phyloP scores from a whole-genome alignment of 2,888 invertebrate genomes.

The Agonopterix subpropinquella region DNA sequence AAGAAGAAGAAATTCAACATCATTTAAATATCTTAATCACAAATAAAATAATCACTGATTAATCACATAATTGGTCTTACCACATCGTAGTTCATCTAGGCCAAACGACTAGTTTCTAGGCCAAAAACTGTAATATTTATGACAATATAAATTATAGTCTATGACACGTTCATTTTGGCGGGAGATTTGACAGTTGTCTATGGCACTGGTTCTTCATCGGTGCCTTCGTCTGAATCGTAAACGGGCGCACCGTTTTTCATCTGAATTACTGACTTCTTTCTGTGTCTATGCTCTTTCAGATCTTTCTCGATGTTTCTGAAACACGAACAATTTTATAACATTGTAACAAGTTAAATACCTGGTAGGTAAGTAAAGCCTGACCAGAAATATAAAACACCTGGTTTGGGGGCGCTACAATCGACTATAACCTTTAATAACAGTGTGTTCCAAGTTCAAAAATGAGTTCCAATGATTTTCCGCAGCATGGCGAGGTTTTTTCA shows the following conservation, averaged over 20 bases:
- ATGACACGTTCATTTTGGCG: slow-evolving; percentile 2
- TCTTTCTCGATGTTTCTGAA: slow-evolving; percentile 63
- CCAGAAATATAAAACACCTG: no score
- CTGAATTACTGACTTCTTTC: slow-evolving; percentile 77
- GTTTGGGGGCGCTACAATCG: no score
- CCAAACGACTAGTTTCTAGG: slow-evolving; percentile 1
- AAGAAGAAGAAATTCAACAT: slow-evolving; percentile 24
- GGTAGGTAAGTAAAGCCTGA: no score
- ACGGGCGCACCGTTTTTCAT: slow-evolving; percentile 73
- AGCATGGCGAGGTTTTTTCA: no score
- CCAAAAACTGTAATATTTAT: background rate
- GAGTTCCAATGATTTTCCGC: no score
- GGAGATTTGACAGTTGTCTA: slow-evolving; percentile 40
- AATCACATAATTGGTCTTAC: slow-evolving; percentile 36
- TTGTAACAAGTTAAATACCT: no score
- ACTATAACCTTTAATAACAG: no score
- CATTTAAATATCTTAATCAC: slow-evolving; percentile 32
- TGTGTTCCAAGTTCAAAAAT: no score
- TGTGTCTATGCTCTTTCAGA: slow-evolving; percentile 65
- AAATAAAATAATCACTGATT: slow-evolving; percentile 49
- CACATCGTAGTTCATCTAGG: background rate
- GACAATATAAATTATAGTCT: background rate
- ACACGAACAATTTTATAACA: background rate
- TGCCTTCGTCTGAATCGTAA: slow-evolving; percentile 77
- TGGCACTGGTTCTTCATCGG: slow-evolving; percentile 80